Evolutionary conservation across 1,140 invertebrate genomes (phyloP), one percentile per base, ranked within the genome.

Genomic region (Homarus americanus): DNA sequence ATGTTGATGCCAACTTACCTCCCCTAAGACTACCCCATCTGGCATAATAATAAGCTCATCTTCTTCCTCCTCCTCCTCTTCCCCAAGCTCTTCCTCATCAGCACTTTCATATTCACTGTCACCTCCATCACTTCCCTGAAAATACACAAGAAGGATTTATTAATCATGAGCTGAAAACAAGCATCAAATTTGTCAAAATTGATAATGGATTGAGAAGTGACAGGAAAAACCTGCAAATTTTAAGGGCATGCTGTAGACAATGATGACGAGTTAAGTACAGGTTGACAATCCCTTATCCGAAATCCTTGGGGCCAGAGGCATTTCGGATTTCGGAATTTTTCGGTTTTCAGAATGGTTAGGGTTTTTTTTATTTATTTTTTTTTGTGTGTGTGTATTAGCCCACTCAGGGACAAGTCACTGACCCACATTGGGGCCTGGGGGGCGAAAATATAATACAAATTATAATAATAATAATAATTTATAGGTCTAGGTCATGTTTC

Each of bases 91-190:
- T 44, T 92, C 92, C 78, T 92, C 88, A 82, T 92, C 92, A 7
- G 92, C 92, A 87, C 92, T 92, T 76, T 92, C 92, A 40, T 92
- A 92, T 53, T 92, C 92, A 73, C 92, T 92, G 9, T 92, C 92
- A 28, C 90, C 92, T 20, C 87, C 85, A 82, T 93, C 91, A 88
- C 93, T 93, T 82, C 92, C 93, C 93, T 93, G 89, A 17, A 82
- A 49, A 82, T 5, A 82, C 20, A 82, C 20, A 83, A 7, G n/a
- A 24, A 10, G 41, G 34, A 41, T 80, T 28, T 38, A 53, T 28
- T 28, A 9, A 28, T 38, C 17, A 20, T 24, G 24, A 63, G 28
- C 24, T 17, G 24, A 17, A 63, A 83, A 34, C n/a, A 34, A 4
- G 32, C 9, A 36, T 32, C 10, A 58, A 53, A 49, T 44, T 28